Conservation (phyloP, 2,888 invertebrate species). For the Brachycybe producta region DNA sequence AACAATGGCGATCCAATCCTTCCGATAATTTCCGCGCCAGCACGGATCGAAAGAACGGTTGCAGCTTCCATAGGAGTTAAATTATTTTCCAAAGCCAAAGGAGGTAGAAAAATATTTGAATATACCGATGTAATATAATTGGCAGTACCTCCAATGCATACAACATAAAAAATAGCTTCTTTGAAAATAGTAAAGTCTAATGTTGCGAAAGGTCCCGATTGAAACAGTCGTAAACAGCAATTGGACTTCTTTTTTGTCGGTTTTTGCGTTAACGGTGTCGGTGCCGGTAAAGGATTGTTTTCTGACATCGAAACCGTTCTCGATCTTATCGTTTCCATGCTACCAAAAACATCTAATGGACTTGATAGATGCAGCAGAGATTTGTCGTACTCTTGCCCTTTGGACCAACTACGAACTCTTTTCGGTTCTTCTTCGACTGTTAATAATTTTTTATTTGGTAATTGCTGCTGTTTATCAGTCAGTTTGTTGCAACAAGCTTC, state of each 20-base stretch:
- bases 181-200: neutral
- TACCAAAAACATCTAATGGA: too few relatives aligned
- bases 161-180: neutral
- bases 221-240: neutral
- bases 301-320: too few relatives aligned
- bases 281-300: neutral
- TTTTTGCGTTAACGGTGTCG: neutral
- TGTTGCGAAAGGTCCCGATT: neutral
- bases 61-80: constrained; percentile 48
- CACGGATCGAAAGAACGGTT: constrained; percentile 58
- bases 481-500: neutral
- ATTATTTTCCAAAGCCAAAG: constrained; percentile 52
- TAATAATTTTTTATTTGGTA: too few relatives aligned
- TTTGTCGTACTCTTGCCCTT: neutral
- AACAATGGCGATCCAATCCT: constrained; percentile 58
- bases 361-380: too few relatives aligned
- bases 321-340: neutral
- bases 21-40: constrained; percentile 55
- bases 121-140: neutral
- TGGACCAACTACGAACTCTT: too few relatives aligned
- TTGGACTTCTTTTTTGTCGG: neutral
- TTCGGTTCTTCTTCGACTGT: neutral
- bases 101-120: constrained; percentile 48
- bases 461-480: too few relatives aligned
- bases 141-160: neutral